Evolutionary conservation across 2,888 invertebrate genomes (phyloP), one percentile per base, ranked within the genome.

Genomic region (Latheticus oryzae): DNA sequence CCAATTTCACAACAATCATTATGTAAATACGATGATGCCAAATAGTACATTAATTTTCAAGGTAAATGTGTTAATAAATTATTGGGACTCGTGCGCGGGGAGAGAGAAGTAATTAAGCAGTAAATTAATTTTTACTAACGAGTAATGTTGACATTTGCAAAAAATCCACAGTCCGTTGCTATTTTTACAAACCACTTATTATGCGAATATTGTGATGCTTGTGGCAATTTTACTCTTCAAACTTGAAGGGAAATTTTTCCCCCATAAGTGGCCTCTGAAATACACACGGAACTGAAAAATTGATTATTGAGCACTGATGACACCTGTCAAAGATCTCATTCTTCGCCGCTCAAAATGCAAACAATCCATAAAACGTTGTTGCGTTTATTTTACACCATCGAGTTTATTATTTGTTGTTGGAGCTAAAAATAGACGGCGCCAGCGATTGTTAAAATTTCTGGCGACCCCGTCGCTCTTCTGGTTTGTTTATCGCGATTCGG

Each of bases 391-490:
- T n/a, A 15, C 15, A 15, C 15, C 40, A 12, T 8, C 16, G 8
- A 9, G 28, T 28, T 45, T 45, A 45, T 28, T 65, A 66, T 65
- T 68, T 68, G 65, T 66, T 64, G 54, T 65, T 61, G 67, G 62
- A 58, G 37, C 66, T 66, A 63, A 62, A 69, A 65, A 68, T 69
- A 68, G 56, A 61, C 62, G 70, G 70, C 70, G 70, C 68, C 70
- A 62, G 38, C 43, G 59, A 64, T 66, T 65, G 65, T 69, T 67
- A 63, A 66, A 65, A 63, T 26, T 47, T 42, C 19, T 13, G 11
- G 13, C 35, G 26, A 21, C 17, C 32, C 42, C 15, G 28, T 7
- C 17, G 23, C 32, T 32, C 32, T n/a, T n/a, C 11, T 11, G 26
- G 28, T 38, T 50, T 50, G 38, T 50, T 47, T 50, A 38, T 43